Percentiles rank a stretch among this genome's conserved stretches.
phyloP scores from a whole-genome alignment of 53 echinoderm and acorn worm genomes.

The Paelopatides confundens region DNA sequence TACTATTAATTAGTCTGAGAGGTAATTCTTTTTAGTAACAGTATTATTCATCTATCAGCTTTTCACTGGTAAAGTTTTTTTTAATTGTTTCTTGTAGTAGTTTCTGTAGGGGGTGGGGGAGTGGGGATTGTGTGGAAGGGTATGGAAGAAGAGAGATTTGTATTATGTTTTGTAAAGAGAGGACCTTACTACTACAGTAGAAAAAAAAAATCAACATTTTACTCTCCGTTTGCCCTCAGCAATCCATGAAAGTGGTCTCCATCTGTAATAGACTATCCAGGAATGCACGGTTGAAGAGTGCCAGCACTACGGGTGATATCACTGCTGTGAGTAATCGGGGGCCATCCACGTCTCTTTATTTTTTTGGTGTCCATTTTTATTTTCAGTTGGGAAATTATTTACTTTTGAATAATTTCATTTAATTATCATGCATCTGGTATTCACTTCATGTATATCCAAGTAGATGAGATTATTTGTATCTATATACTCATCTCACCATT shows the following conservation, averaged over 20 bases:
- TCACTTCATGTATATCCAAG: neutral
- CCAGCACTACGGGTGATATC: conserved; percentile 77
- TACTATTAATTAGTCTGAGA: no score
- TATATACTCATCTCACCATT: neutral
- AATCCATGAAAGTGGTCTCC: conserved; percentile 97
- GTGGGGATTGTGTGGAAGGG: no score
- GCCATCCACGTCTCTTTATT: conserved; percentile 27
- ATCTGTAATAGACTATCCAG: conserved; percentile 91
- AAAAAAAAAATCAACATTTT: no score
- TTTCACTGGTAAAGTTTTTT: no score
- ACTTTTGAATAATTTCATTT: neutral
- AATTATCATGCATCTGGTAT: neutral
- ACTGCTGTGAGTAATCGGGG: conserved; percentile 78
- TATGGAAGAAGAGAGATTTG: no score
- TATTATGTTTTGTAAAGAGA: no score
- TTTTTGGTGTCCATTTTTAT: conserved; percentile 18
- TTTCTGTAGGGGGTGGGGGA: neutral
- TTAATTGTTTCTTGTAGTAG: neutral
- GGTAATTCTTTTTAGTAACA: no score
- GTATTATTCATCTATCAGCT: no score
- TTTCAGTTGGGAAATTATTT: neutral
- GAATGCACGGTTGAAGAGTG: conserved; percentile 78
- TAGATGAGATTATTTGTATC: neutral
- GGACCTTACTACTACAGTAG: no score
- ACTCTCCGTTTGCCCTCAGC: conserved; percentile 48